Conservation (phyloP, 1,140 invertebrate genomes). For the Ladona fulva region DNA sequence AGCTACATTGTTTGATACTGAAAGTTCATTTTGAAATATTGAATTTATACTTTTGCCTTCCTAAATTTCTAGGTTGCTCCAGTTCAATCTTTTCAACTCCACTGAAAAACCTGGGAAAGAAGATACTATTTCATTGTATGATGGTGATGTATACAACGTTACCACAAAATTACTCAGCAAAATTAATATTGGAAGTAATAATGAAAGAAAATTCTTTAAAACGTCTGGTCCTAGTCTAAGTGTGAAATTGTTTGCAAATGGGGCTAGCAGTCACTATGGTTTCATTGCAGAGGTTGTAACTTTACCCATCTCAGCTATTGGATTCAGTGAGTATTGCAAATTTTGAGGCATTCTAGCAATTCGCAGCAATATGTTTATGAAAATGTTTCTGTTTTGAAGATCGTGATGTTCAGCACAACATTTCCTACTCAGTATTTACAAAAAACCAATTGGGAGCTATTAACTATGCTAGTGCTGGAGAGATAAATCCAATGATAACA, state of each 20-base stretch:
- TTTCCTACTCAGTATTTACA: constrained; percentile 73
- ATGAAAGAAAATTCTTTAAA: constrained; percentile 66
- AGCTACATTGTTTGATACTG: no score
- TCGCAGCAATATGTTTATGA: not conserved
- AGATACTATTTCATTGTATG: constrained; percentile 80
- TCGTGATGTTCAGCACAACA: constrained; percentile 83
- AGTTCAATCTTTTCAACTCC: constrained; percentile 90
- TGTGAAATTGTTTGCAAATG: constrained; percentile 86
- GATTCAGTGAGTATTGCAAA: constrained; percentile 52
- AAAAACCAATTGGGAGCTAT: constrained; percentile 85
- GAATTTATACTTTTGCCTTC: constrained; percentile 21
- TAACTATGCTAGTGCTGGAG: constrained; percentile 80
- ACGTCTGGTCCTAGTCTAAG: constrained; percentile 73
- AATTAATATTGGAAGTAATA: constrained; percentile 55
- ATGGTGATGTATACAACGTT: constrained; percentile 86
- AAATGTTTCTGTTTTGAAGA: constrained; percentile 48
- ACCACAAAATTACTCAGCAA: constrained; percentile 61
- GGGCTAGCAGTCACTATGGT: constrained; percentile 84
- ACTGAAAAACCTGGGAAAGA: constrained; percentile 66
- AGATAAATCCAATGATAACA: constrained; percentile 88
- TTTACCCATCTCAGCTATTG: constrained; percentile 81
- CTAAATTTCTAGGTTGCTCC: constrained; percentile 55
- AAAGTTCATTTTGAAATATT: not conserved
- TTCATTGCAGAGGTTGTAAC: constrained; percentile 97
- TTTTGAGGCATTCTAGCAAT: not conserved